A percentile compares a stretch with the other conserved stretches of the same genome.
phyloP scores from a whole-genome alignment of 2,797 vertebrate species.

The Syngnathus rostellatus region DNA sequence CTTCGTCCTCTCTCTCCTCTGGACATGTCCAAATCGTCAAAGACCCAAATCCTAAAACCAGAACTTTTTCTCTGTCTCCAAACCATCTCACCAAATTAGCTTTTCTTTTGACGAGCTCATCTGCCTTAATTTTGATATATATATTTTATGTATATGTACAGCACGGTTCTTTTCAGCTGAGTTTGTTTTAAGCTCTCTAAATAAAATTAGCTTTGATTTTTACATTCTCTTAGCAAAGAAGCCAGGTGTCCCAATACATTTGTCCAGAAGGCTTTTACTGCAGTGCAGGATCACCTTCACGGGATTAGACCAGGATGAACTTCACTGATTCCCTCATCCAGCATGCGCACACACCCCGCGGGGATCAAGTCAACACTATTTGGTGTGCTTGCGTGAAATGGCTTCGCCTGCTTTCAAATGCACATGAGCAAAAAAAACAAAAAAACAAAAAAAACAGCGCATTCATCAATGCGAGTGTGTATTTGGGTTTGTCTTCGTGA shows the following conservation, averaged over 20 bases:
- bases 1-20: background rate
- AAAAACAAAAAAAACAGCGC: conserved; percentile 1
- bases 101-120: too few species aligned
- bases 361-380: conserved; percentile 28
- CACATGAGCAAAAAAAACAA: background rate
- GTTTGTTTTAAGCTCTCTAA: too few species aligned
- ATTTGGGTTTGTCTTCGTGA: conserved; percentile 14
- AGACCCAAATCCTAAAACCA: too few species aligned
- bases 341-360: conserved; percentile 5
- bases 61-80: too few species aligned
- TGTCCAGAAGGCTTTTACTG: conserved; percentile 8
- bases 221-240: too few species aligned
- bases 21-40: too few species aligned
- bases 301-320: conserved; percentile 29
- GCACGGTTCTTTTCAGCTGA: too few species aligned
- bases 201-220: too few species aligned
- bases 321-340: conserved; percentile 24
- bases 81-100: too few species aligned
- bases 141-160: too few species aligned
- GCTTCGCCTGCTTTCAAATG: conserved; percentile 7
- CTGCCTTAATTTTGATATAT: too few species aligned
- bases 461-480: conserved; percentile 2
- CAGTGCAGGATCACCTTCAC: conserved; percentile 30
- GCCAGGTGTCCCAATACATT: conserved; percentile 1
- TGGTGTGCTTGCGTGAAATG: conserved; percentile 14